Conservation (phyloP, 2,888 invertebrate species). For the Meteorus colon region DNA sequence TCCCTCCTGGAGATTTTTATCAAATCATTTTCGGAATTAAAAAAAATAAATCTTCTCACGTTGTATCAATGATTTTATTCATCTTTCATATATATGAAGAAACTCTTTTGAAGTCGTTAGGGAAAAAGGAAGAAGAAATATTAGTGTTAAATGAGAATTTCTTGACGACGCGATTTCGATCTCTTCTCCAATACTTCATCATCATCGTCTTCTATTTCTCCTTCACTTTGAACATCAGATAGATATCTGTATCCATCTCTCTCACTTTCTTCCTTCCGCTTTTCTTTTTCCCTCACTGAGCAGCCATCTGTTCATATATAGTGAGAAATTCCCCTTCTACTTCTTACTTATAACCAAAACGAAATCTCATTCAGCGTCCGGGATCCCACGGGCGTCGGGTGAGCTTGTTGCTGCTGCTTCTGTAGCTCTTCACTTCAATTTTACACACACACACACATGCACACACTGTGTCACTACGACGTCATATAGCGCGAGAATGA, state of each 20-base stretch:
- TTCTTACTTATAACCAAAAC: not conserved
- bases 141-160: slow-evolving; percentile 9
- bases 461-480: not conserved
- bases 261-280: slow-evolving; percentile 38
- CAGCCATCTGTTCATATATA: slow-evolving; percentile 35
- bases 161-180: slow-evolving; percentile 37
- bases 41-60: not conserved
- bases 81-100: not conserved
- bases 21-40: not conserved
- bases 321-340: not conserved
- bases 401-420: not conserved
- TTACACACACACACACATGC: not conserved
- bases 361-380: slow-evolving; percentile 42
- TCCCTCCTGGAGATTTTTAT: not conserved
- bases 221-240: not conserved
- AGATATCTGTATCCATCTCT: slow-evolving; percentile 24
- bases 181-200: slow-evolving; percentile 24
- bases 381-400: slow-evolving; percentile 54
- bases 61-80: not conserved
- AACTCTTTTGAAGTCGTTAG: not conserved
- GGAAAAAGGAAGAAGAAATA: not conserved
- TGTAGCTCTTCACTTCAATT: slow-evolving; percentile 13
- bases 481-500: slow-evolving; percentile 53
- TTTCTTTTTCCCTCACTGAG: slow-evolving; percentile 16
- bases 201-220: slow-evolving; percentile 11